phyloP scores from a whole-genome alignment of 2,113 vertebrate genomes.

The Cyanoderma ruficeps region DNA sequence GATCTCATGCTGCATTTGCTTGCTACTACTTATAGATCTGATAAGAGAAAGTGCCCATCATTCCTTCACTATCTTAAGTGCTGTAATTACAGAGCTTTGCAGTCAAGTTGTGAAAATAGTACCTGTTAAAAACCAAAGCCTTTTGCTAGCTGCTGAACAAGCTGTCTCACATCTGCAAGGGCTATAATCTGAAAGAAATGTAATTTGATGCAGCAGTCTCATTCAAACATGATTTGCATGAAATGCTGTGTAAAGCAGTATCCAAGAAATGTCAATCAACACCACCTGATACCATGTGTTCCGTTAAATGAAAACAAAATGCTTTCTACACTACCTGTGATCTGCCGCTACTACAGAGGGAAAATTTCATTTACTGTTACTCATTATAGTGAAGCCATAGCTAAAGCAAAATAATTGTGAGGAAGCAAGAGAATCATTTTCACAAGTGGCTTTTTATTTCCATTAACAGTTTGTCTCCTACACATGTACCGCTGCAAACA shows the following conservation, averaged over 20 bases:
- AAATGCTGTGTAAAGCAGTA: constrained; percentile 80
- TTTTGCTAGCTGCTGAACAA: constrained; percentile 37
- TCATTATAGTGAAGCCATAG: constrained; percentile 31
- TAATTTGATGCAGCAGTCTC: constrained; percentile 82
- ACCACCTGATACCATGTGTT: constrained; percentile 83
- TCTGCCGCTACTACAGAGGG: neutral
- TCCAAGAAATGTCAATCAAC: constrained; percentile 80
- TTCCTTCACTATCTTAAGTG: constrained; percentile 45
- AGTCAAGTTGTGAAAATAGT: constrained; percentile 67
- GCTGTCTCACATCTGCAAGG: constrained; percentile 71
- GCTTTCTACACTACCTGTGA: constrained; percentile 22
- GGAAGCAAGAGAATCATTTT: neutral
- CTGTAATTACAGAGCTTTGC: constrained; percentile 67
- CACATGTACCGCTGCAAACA: neutral
- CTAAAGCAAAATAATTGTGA: constrained; percentile 49
- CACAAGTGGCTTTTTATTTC: constrained; percentile 1
- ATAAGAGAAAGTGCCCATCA: constrained; percentile 68
- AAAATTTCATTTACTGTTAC: constrained; percentile 54
- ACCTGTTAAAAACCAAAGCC: constrained; percentile 47
- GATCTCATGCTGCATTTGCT: constrained; percentile 67
- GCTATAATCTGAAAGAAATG: constrained; percentile 74
- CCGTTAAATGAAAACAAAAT: constrained; percentile 54
- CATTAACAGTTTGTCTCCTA: neutral
- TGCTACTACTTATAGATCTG: constrained; percentile 66
- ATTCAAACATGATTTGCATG: constrained; percentile 85